phyloP scores from a whole-genome alignment of 2,113 vertebrate genomes.

The Piaya cayana region DNA sequence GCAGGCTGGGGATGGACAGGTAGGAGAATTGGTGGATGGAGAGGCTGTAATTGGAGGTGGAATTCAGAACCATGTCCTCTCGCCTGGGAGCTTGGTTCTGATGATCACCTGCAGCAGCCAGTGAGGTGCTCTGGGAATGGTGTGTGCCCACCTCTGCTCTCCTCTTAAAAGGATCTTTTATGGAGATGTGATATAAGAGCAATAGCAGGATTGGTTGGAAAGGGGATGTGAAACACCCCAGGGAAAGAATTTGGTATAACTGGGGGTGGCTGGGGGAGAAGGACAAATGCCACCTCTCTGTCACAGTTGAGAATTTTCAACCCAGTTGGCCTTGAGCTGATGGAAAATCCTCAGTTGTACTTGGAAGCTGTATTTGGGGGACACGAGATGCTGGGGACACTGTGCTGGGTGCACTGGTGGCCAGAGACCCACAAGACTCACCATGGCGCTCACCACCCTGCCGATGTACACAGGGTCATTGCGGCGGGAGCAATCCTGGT shows the following conservation, averaged over 20 bases:
- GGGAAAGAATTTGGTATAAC: neutral
- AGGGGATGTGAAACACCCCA: neutral
- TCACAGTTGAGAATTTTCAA: neutral
- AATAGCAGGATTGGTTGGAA: neutral
- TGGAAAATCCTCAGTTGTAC: too few species aligned
- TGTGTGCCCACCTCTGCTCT: neutral
- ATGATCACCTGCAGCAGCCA: neutral
- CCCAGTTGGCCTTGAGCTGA: too few species aligned
- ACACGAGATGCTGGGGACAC: neutral
- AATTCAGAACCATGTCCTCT: neutral
- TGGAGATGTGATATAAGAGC: neutral
- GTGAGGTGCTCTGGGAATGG: neutral
- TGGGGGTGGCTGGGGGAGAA: too few species aligned
- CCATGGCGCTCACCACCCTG: conserved; percentile 90
- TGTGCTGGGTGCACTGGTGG: neutral
- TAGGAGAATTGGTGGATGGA: neutral
- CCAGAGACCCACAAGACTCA: conserved; percentile 31
- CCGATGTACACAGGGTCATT: conserved; percentile 80
- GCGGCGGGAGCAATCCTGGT: conserved; percentile 79
- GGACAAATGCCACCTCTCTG: neutral
- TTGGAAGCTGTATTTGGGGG: neutral
- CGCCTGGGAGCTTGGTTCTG: neutral
- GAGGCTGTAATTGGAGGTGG: too few species aligned
- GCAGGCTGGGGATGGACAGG: neutral
- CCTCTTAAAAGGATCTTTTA: neutral